A percentile compares a stretch with the other conserved stretches of the same genome.
Conservation (phyloP, 2,888 invertebrate genomes). For the Agrotis segetum region DNA sequence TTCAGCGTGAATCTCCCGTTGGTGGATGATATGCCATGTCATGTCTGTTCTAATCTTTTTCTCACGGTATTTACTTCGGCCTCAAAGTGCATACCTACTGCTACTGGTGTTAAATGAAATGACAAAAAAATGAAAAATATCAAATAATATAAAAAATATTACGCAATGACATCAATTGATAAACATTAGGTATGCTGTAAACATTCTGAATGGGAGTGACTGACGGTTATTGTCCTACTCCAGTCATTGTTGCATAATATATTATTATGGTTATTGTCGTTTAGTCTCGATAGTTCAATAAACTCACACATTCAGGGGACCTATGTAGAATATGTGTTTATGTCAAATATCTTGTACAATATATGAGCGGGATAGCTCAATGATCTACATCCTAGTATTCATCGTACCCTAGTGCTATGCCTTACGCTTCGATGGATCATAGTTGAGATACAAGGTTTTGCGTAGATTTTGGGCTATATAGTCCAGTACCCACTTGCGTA, state of each 20-base stretch:
- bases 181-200: neutral
- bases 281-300: conserved; percentile 13
- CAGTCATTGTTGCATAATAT: conserved; percentile 6
- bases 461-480: no score
- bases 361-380: conserved; percentile 11
- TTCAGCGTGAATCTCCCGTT: no score
- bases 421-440: neutral
- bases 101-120: neutral
- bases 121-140: no score
- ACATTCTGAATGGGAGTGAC: neutral
- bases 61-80: no score
- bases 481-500: no score
- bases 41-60: no score
- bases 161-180: neutral
- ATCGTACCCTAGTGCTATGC: conserved; percentile 18
- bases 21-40: no score
- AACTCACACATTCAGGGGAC: conserved; percentile 2
- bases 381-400: conserved; percentile 15
- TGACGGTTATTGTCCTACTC: conserved; percentile 7
- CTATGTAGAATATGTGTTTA: neutral
- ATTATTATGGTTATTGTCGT: neutral
- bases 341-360: conserved; percentile 6
- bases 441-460: neutral
- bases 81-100: no score
- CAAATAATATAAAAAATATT: neutral